Percentiles rank a stretch among this genome's conserved stretches.
Evolutionary conservation across 2,888 invertebrate species (phyloP).

Genomic region (Coremacera marginata): DNA sequence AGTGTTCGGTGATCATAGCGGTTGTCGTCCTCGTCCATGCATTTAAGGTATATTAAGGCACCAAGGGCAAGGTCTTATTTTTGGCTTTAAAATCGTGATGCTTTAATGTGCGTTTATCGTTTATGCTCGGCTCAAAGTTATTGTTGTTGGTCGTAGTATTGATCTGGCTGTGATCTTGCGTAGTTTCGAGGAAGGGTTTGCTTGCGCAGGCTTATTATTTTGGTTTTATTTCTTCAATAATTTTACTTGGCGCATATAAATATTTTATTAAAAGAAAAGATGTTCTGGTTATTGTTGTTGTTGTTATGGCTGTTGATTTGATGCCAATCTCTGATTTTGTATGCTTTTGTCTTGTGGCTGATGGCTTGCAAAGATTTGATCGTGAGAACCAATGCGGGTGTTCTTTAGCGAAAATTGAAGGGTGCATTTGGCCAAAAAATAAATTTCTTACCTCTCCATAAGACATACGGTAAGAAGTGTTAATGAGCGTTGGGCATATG

Average conservation of each 20-base stretch:
- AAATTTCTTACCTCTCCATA: neutral
- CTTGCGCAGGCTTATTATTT: neutral
- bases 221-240: neutral
- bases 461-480: slow-evolving; percentile 17
- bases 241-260: slow-evolving; percentile 20
- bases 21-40: slow-evolving; percentile 19
- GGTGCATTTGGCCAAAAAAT: neutral
- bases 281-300: slow-evolving; percentile 33
- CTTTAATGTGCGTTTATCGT: slow-evolving; percentile 35
- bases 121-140: neutral
- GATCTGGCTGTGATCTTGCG: neutral
- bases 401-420: neutral
- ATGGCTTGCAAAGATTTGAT: neutral
- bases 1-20: neutral
- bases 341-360: slow-evolving; percentile 22
- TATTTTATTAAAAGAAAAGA: slow-evolving; percentile 32
- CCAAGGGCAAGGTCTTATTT: slow-evolving; percentile 37
- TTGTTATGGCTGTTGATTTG: slow-evolving; percentile 43
- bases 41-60: slow-evolving; percentile 33
- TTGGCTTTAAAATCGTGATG: slow-evolving; percentile 26
- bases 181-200: neutral
- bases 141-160: neutral
- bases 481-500: slow-evolving; percentile 23
- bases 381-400: slow-evolving; percentile 37
- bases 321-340: slow-evolving; percentile 35